A percentile compares a stretch with the other conserved stretches of the same genome.
Evolutionary conservation across 2,888 invertebrate genomes (phyloP).

Genomic region (Agapetus fuscipes): DNA sequence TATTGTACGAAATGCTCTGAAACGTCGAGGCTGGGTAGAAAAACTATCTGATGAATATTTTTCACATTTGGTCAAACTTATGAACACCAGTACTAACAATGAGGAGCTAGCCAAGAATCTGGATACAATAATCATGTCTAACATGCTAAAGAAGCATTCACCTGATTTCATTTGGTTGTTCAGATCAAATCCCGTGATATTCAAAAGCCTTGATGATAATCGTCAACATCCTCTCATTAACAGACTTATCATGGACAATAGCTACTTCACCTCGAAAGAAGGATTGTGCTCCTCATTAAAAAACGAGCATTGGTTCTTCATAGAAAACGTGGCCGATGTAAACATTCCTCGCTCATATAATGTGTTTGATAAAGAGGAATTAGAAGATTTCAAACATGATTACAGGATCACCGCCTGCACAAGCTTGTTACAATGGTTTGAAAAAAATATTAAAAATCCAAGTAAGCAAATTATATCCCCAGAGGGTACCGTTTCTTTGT

Average conservation of each 20-base stretch:
- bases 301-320: constrained; percentile 54
- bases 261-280: constrained; percentile 37
- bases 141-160: constrained; percentile 31
- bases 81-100: constrained; percentile 24
- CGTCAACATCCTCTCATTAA: constrained; percentile 29
- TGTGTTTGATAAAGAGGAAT: constrained; percentile 46
- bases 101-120: constrained; percentile 30
- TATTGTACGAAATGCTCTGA: constrained; percentile 47
- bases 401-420: constrained; percentile 72
- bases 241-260: constrained; percentile 30
- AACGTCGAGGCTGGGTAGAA: constrained; percentile 64
- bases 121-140: constrained; percentile 36
- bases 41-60: constrained; percentile 40
- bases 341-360: constrained; percentile 65
- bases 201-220: constrained; percentile 26
- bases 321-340: constrained; percentile 50
- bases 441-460: constrained; percentile 32
- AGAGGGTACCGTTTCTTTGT: constrained; percentile 44
- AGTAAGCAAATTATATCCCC: constrained; percentile 38
- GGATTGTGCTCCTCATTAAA: constrained; percentile 46
- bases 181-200: constrained; percentile 25
- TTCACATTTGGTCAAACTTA: constrained; percentile 27
- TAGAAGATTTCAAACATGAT: constrained; percentile 55
- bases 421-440: constrained; percentile 56
- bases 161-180: constrained; percentile 36